Conservation (phyloP, 2,888 invertebrate genomes). For the Drosophila helvetica region DNA sequence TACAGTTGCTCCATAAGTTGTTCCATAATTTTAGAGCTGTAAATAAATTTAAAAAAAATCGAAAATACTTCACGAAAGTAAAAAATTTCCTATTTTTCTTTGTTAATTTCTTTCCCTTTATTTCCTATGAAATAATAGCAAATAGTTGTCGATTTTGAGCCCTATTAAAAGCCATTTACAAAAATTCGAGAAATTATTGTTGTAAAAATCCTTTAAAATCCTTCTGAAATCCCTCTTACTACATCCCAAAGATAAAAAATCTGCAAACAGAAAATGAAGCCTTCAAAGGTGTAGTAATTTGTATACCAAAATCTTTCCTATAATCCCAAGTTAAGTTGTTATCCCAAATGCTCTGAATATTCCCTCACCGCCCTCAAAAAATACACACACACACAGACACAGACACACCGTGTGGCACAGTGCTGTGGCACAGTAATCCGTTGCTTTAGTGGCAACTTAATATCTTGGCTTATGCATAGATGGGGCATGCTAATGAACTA, state of each 20-base stretch:
- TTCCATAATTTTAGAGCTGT: too few species aligned
- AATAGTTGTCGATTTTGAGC: background rate
- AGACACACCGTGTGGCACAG: conserved; percentile 1
- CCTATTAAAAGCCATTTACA: background rate
- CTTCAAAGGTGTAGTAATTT: background rate
- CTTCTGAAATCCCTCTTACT: too few species aligned
- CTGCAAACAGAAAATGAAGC: too few species aligned
- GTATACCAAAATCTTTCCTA: background rate
- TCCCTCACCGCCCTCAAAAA: conserved; percentile 4
- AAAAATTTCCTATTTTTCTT: too few species aligned
- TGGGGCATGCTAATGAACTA: conserved; percentile 57
- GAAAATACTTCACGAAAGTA: background rate
- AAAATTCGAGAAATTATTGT: background rate
- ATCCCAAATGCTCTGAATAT: background rate
- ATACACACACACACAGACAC: background rate
- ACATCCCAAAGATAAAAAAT: too few species aligned
- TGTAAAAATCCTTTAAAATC: background rate
- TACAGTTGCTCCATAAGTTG: too few species aligned
- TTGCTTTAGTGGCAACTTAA: conserved; percentile 38
- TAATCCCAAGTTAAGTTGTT: background rate
- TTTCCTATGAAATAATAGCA: background rate
- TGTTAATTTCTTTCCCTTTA: too few species aligned
- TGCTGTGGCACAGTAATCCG: conserved; percentile 25
- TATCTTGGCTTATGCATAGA: conserved; percentile 37
- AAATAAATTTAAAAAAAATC: too few species aligned